Base-by-base conservation (phyloP, 2,797 vertebrate species). In the Pseudomugil gertrudae region DNA sequence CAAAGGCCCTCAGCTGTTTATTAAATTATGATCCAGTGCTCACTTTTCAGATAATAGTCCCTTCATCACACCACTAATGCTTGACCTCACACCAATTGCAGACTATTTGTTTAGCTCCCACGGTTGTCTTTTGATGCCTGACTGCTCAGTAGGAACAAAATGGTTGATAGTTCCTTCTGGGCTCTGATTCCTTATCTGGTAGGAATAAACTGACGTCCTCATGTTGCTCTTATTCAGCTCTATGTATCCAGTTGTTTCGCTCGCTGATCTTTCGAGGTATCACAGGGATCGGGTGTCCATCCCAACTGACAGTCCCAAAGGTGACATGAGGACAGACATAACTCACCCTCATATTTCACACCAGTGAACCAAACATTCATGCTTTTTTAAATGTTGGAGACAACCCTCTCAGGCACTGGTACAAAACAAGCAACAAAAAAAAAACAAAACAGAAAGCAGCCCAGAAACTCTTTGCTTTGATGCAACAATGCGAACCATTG, bases 61-160 rank as follows among this genome's bases (percentile, higher is more conserved):
- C 57, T 84, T 88, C 81, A 84, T 85, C 78, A 40, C 62, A 72
- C 57, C 63, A 61, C 53, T 74, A 60, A 65, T 79, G 72, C 58
- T 76, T 74, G 72, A 87, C 73, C 81, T 82, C 65, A 80, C 56
- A 77, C 70, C 68, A 72, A 66, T 83, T 6, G 3, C 60, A 71
- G 50, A 72, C 59, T 82, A 35, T 87, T 87, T 90, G 61, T 83
- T 62, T 67, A 40, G 56, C 86, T 91, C 86, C 87, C 87, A 85
- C 77, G 73, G 74, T 38, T 26, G 54, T 10, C 1, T 33, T 83
- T 70, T 76, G 76, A 74, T 70, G 75, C 73, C 29, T 77, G 79
- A 48, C 59, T 75, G 66, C 56, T 57, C 65, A 67, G 58, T 38
- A 64, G 72, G 57, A 66, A 48, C 53, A 57, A 36, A 4, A 45